Evolutionary conservation across 2,888 invertebrate species (phyloP).

Genomic region (Alloplasta piceator): DNA sequence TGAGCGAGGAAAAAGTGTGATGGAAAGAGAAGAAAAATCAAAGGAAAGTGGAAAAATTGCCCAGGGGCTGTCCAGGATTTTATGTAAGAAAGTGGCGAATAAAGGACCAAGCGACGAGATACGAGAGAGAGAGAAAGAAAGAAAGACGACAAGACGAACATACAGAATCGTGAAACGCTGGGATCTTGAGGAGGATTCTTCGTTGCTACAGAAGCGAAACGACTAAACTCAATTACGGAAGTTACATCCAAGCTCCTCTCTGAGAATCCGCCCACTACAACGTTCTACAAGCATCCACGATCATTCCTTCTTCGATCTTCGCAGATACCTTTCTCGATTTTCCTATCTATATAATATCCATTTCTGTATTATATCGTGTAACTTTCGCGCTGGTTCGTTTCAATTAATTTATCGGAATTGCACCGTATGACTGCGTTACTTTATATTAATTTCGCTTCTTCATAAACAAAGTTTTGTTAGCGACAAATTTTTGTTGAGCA

Average conservation of each 20-base stretch:
- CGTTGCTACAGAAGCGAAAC: slow-evolving; percentile 71
- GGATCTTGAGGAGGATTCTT: slow-evolving; percentile 60
- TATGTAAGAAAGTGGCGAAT: slow-evolving; percentile 43
- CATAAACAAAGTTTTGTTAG: too few relatives aligned
- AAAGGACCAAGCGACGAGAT: slow-evolving; percentile 1
- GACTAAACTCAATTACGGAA: slow-evolving; percentile 82
- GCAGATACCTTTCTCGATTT: slow-evolving; percentile 25
- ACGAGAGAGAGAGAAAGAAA: slow-evolving; percentile 37
- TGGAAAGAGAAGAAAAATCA: slow-evolving; percentile 24
- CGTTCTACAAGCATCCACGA: slow-evolving; percentile 42
- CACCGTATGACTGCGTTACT: too few relatives aligned
- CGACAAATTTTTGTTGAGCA: too few relatives aligned
- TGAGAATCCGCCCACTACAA: slow-evolving; percentile 39
- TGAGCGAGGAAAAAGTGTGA: slow-evolving; percentile 26
- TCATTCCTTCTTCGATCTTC: slow-evolving; percentile 14
- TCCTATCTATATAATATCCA: slow-evolving; percentile 1
- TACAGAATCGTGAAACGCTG: slow-evolving; percentile 31
- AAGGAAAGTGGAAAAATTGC: slow-evolving; percentile 53
- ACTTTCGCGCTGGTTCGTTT: background rate
- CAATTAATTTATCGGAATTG: too few relatives aligned
- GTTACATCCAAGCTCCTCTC: slow-evolving; percentile 73
- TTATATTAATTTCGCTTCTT: too few relatives aligned
- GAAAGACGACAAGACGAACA: slow-evolving; percentile 36
- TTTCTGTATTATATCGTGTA: slow-evolving; percentile 16
- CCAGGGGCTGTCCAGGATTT: slow-evolving; percentile 48